Conservation (phyloP, 1,140 invertebrate species). For the Hestina assimilis region DNA sequence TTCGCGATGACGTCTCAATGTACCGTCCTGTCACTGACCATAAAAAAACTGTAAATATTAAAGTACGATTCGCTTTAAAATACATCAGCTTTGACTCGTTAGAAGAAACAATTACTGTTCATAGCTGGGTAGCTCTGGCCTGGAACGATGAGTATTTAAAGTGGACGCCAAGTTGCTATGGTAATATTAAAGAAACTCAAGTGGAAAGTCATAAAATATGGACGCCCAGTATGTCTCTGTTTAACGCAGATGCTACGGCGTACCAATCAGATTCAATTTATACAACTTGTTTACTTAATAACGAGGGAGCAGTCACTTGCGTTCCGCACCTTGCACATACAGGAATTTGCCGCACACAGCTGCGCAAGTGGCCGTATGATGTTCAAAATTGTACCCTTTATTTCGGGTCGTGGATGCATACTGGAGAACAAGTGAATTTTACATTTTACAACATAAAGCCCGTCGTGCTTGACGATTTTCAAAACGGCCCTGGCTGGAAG, state of each 20-base stretch:
- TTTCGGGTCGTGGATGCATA: constrained; percentile 80
- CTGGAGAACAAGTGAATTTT: constrained; percentile 80
- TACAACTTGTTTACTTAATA: constrained; percentile 62
- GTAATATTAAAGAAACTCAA: constrained; percentile 55
- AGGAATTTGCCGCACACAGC: constrained; percentile 69
- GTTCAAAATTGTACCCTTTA: constrained; percentile 74
- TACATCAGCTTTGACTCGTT: constrained; percentile 60
- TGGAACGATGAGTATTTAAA: constrained; percentile 65
- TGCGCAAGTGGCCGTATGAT: constrained; percentile 78
- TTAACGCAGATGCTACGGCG: constrained; percentile 54
- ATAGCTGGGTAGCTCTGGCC: constrained; percentile 61
- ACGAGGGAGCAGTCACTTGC: constrained; percentile 68
- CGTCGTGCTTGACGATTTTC: constrained; percentile 50
- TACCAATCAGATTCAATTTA: constrained; percentile 55
- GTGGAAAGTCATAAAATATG: constrained; percentile 61
- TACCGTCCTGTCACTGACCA: constrained; percentile 62
- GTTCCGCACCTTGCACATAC: constrained; percentile 72
- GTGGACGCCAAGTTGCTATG: constrained; percentile 60
- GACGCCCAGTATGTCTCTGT: constrained; percentile 59
- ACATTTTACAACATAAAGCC: constrained; percentile 54
- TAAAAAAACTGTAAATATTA: constrained; percentile 48
- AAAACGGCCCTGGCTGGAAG: constrained; percentile 63
- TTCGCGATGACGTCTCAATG: constrained; percentile 47
- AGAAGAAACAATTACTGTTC: constrained; percentile 64
- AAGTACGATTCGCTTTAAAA: constrained; percentile 60